Conservation (phyloP, 2,797 vertebrate species). For the Acanthiza pusilla region DNA sequence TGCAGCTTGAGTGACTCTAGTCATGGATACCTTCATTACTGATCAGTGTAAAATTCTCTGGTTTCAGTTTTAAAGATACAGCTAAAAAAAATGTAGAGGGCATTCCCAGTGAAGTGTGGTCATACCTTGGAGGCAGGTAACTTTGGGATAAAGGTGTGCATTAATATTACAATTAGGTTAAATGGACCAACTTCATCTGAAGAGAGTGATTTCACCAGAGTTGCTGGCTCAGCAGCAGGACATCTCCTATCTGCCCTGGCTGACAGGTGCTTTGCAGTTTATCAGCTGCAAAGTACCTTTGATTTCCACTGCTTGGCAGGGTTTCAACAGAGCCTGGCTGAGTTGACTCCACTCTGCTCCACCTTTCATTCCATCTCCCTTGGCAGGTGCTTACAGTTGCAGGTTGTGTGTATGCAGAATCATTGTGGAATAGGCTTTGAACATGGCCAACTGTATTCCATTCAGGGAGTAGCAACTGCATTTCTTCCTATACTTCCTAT, state of each 20-base stretch:
- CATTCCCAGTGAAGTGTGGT: not conserved
- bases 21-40: not conserved
- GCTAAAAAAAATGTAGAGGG: not conserved
- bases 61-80: not conserved
- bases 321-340: not conserved
- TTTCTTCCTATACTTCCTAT: not conserved
- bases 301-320: not conserved
- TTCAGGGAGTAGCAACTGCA: not conserved
- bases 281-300: not conserved
- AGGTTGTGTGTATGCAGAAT: not conserved
- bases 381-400: not conserved
- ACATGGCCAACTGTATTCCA: accelerated
- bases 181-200: not conserved
- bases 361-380: not conserved
- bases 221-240: not conserved
- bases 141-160: not conserved
- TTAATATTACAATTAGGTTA: not conserved
- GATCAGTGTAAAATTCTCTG: not conserved
- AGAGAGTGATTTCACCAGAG: not conserved
- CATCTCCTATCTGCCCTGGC: too few species aligned
- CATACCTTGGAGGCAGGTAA: not conserved
- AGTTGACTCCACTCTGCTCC: not conserved
- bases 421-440: not conserved
- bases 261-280: not conserved
- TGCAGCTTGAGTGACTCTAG: not conserved